These are phyloP conservation scores for Drosophila tropicalis DNA, from an alignment of 1,140 invertebrate genomes.

Conservation along the genomic window DNA sequence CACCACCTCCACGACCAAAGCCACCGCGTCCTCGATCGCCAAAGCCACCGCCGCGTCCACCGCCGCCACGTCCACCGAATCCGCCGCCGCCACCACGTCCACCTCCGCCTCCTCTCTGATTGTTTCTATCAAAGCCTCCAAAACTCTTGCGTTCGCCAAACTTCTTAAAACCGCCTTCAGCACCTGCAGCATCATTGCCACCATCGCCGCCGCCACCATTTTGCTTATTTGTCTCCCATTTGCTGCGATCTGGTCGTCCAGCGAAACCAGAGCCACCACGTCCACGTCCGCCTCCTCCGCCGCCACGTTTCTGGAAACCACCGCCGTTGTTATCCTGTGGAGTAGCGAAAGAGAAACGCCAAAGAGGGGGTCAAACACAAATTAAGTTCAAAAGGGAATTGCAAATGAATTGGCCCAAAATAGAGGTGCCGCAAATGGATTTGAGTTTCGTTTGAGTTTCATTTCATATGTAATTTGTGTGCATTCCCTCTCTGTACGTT, in stretches of 20 bases:
- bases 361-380: slow-evolving; percentile 71
- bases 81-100: slow-evolving; percentile 76
- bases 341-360: slow-evolving; percentile 42
- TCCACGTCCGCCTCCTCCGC: slow-evolving; percentile 79
- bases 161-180: slow-evolving; percentile 79
- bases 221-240: slow-evolving; percentile 64
- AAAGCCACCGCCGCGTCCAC: slow-evolving; percentile 70
- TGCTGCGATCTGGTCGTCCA: slow-evolving; percentile 70
- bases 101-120: slow-evolving; percentile 82
- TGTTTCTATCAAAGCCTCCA: slow-evolving; percentile 82
- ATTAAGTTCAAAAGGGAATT: slow-evolving; percentile 70
- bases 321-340: slow-evolving; percentile 45
- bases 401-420: slow-evolving; percentile 14
- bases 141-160: slow-evolving; percentile 82
- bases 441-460: slow-evolving; percentile 68
- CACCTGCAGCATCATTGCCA: slow-evolving; percentile 61
- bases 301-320: slow-evolving; percentile 63
- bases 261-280: slow-evolving; percentile 78
- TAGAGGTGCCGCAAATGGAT: slow-evolving; percentile 66
- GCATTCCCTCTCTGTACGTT: slow-evolving; percentile 33
- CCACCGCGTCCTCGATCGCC: slow-evolving; percentile 64
- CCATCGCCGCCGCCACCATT: slow-evolving; percentile 82
- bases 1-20: slow-evolving; percentile 80
- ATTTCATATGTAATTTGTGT: slow-evolving; percentile 74
- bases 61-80: slow-evolving; percentile 75